Percentiles rank a stretch among this genome's conserved stretches.
Evolutionary conservation across 2,797 vertebrate genomes (phyloP).

Genomic region (Sebastes minor): DNA sequence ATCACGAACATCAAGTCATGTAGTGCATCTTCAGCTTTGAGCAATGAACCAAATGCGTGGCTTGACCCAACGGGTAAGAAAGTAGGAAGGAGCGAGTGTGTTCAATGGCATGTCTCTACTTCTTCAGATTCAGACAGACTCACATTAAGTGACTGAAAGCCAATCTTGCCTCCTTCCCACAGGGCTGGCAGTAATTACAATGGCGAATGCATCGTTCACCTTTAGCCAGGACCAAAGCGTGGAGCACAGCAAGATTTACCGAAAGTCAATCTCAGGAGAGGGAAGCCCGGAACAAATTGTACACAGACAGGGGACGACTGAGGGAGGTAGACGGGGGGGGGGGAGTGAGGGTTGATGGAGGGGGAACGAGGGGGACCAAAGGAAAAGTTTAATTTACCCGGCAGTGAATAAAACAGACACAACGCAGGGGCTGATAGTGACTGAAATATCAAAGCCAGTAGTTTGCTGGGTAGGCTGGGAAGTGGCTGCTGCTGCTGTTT

Average conservation of each 20-base stretch:
- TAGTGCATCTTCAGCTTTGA: not conserved
- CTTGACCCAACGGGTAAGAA: not conserved
- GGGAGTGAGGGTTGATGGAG: not conserved
- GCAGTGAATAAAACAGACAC: slow-evolving; percentile 48
- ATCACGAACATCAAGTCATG: not conserved
- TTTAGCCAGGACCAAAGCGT: slow-evolving; percentile 12
- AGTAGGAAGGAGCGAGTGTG: slow-evolving; percentile 8
- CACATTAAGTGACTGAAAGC: slow-evolving; percentile 39
- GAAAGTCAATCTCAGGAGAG: slow-evolving; percentile 24
- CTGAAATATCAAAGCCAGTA: slow-evolving; percentile 77
- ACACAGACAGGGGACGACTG: not conserved
- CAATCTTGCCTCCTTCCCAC: slow-evolving; percentile 28
- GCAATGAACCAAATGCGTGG: not conserved
- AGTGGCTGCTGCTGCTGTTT: slow-evolving; percentile 70
- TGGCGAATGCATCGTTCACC: slow-evolving; percentile 50
- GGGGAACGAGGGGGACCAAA: slow-evolving; percentile 20
- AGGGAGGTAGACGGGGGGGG: not conserved
- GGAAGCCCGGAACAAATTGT: slow-evolving; percentile 18
- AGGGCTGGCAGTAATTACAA: slow-evolving; percentile 47
- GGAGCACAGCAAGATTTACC: slow-evolving; percentile 4
- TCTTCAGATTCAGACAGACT: slow-evolving; percentile 23
- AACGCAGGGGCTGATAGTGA: slow-evolving; percentile 62
- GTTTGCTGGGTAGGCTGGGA: slow-evolving; percentile 68
- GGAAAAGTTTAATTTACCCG: slow-evolving; percentile 49
- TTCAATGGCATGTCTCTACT: slow-evolving; percentile 14